A percentile compares a stretch with the other conserved stretches of the same genome.
Evolutionary conservation across 2,888 invertebrate genomes (phyloP).

Genomic region (Atethmia centrago): DNA sequence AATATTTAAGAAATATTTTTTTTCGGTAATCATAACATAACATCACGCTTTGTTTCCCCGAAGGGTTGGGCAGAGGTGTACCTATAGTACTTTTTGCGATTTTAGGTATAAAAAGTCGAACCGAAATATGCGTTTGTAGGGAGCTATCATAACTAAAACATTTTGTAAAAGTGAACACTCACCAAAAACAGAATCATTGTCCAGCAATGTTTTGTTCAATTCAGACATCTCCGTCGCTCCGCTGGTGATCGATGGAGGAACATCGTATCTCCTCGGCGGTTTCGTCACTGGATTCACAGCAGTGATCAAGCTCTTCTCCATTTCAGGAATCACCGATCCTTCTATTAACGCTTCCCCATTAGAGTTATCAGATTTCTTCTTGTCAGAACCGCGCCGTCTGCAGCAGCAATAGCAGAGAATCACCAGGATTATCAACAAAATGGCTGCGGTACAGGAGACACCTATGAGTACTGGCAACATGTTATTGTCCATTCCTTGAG

Average conservation of each 20-base stretch:
- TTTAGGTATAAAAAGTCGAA: background rate
- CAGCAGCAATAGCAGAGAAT: constrained; percentile 91
- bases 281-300: constrained; percentile 96
- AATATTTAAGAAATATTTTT: background rate
- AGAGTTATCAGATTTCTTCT: constrained; percentile 91
- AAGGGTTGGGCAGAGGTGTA: too few species aligned
- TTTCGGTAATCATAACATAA: too few species aligned
- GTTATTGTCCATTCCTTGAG: constrained; percentile 90
- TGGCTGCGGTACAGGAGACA: constrained; percentile 85
- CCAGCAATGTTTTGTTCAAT: constrained; percentile 94
- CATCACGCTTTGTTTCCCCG: too few species aligned
- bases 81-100: background rate
- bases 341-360: constrained; percentile 93
- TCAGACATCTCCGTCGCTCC: constrained; percentile 96
- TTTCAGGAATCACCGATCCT: constrained; percentile 94
- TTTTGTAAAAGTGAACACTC: constrained; percentile 77
- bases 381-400: constrained; percentile 87
- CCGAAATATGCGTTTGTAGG: background rate
- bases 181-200: constrained; percentile 95
- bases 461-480: constrained; percentile 90
- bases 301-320: constrained; percentile 95
- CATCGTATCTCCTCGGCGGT: constrained; percentile 94
- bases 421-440: constrained; percentile 87
- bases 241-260: constrained; percentile 92
- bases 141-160: background rate